Evolutionary conservation across 1,140 invertebrate genomes (phyloP), one percentile per base, ranked within the genome.

Genomic region (Hyles vespertilio): DNA sequence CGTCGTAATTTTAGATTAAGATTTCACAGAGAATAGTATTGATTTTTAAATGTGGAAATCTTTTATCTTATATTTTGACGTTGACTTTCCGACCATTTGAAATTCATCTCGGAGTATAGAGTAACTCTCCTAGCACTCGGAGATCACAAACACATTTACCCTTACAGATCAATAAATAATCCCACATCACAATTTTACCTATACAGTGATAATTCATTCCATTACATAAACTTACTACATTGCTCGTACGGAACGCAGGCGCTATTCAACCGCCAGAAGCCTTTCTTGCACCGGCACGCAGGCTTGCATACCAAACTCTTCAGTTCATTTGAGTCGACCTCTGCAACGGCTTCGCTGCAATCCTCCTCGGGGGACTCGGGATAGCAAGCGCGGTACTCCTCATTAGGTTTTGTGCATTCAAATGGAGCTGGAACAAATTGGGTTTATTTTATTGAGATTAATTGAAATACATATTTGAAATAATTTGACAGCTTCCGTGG

Each of bases 151-250:
- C 22, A 2, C 22, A 22, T 22, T 22, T 22, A 2, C 22, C 22
- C 22, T 22, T 22, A 22, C 22, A 22, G 22, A 22, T 22, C 22
- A 22, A 22, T 2, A 22, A 22, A 22, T 22, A 22, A 22, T 22
- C 22, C 2, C 22, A 22, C 22, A 22, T 22, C 22, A 22, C 22
- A 22, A 22, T 22, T 22, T 22, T 22, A 22, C 22, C 22, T 22
- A n/a, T n/a, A n/a, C n/a, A 22, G 22, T 22, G 22, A 22, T 22
- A 22, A 22, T 22, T 22, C 22, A 22, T 22, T 22, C 22, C 1
- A 22, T 22, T 22, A 32, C 11, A 45, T 22, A 55, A 43, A 55
- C 54, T 56, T 47, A 56, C 54, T 10, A 33, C 54, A 56, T 46
- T 56, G 12, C 3, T 6, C 12, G n/a, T 56, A 47, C 7, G 44